A percentile compares a stretch with the other conserved stretches of the same genome.
Evolutionary conservation across 2,113 vertebrate species (phyloP).

Genomic region (Azemiops feae): DNA sequence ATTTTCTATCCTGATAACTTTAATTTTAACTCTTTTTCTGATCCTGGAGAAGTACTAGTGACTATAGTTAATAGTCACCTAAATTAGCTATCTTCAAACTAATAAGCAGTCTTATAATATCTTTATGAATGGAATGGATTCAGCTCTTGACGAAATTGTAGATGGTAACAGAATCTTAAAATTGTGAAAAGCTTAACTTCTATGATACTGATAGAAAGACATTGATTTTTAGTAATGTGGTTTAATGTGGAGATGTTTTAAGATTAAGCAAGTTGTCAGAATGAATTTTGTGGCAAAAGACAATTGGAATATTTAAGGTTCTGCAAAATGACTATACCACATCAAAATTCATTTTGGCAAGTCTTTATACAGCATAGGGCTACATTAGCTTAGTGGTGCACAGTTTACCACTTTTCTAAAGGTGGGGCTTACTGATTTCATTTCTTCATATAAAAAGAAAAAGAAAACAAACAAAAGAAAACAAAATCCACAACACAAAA

Average conservation of each 20-base stretch:
- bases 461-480: conserved; percentile 62
- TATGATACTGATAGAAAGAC: conserved; percentile 70
- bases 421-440: conserved; percentile 41
- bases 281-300: conserved; percentile 71
- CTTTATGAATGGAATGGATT: conserved; percentile 29
- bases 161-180: conserved; percentile 67
- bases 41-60: background rate
- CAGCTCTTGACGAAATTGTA: conserved; percentile 42
- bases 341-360: conserved; percentile 71
- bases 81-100: background rate
- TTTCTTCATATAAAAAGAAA: conserved; percentile 17
- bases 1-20: background rate
- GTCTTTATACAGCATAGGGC: conserved; percentile 71
- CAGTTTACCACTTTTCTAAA: conserved; percentile 39
- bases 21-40: background rate
- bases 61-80: background rate
- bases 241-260: conserved; percentile 72
- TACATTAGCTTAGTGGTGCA: conserved; percentile 60
- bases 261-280: conserved; percentile 76
- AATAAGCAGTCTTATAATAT: background rate
- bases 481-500: conserved; percentile 70
- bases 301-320: conserved; percentile 73
- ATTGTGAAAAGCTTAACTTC: conserved; percentile 70
- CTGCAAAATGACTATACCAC: conserved; percentile 72
- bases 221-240: conserved; percentile 70